Percentiles rank a stretch among this genome's conserved stretches.
phyloP scores from a whole-genome alignment of 2,797 vertebrate genomes.

The Cynodonichthys magdalenae region DNA sequence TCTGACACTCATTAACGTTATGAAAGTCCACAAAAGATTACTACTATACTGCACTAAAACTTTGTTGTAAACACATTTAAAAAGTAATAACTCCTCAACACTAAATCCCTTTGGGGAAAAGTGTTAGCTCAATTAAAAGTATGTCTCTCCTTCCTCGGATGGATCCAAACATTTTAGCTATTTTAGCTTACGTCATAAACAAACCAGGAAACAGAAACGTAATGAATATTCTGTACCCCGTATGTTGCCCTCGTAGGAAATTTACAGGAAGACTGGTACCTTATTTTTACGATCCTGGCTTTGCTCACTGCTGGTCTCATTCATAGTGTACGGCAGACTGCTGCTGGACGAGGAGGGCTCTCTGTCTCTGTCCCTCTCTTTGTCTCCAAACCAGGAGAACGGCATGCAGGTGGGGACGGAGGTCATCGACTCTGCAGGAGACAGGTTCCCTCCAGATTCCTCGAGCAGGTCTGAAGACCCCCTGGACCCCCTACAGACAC shows the following conservation, averaged over 20 bases:
- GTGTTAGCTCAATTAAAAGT: no score
- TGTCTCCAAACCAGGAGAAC: constrained; percentile 94
- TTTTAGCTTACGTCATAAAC: background rate
- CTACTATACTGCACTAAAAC: no score
- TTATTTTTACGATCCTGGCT: constrained; percentile 87
- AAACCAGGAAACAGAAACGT: background rate
- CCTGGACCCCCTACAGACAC: constrained; percentile 61
- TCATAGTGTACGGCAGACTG: constrained; percentile 81
- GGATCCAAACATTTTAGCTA: background rate
- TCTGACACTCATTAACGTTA: no score
- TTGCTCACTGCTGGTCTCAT: constrained; percentile 81
- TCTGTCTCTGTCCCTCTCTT: constrained; percentile 86
- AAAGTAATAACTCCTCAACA: no score
- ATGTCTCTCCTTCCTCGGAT: no score
- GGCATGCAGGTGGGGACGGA: constrained; percentile 95
- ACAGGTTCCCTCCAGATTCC: constrained; percentile 86
- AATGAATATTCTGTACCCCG: no score
- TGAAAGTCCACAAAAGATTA: no score
- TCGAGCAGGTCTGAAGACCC: constrained; percentile 90
- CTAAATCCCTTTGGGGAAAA: no score
- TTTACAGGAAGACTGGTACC: constrained; percentile 63
- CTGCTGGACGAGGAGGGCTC: constrained; percentile 87
- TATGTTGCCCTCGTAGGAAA: background rate
- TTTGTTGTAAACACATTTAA: no score
- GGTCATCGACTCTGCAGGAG: constrained; percentile 90